Conservation (phyloP, 2,113 vertebrate species). For the Empidonax alnorum region DNA sequence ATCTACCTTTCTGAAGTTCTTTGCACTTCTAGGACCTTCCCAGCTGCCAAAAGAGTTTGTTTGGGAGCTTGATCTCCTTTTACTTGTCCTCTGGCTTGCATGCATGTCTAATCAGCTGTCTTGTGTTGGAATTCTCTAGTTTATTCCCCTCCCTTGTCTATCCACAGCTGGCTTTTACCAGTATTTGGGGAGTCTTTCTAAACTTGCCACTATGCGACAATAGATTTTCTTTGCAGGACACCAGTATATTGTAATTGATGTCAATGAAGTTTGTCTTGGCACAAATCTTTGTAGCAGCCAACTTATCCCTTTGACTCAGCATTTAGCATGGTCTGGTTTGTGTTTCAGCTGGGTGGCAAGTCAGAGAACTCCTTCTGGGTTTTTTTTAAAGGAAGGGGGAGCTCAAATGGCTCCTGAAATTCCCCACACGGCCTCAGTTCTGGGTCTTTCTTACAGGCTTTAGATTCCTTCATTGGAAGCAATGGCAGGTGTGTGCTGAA, state of each 20-base stretch:
- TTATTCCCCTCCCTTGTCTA: neutral
- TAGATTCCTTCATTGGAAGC: neutral
- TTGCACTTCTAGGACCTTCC: neutral
- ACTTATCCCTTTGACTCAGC: neutral
- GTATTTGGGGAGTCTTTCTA: neutral
- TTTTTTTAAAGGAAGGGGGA: neutral
- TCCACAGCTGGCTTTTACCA: neutral
- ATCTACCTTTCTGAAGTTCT: neutral
- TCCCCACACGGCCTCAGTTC: neutral
- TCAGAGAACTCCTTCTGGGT: neutral
- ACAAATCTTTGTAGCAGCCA: neutral
- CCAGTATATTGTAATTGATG: neutral
- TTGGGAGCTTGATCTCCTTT: neutral
- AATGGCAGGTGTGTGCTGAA: neutral
- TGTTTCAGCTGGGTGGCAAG: slow-evolving; percentile 1
- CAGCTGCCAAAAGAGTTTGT: neutral
- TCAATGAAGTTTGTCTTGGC: neutral
- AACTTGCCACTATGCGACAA: neutral
- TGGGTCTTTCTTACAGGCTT: neutral
- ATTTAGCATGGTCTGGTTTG: neutral
- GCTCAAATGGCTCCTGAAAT: neutral
- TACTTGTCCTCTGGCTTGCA: neutral
- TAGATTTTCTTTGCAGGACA: neutral
- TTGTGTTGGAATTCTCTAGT: neutral
- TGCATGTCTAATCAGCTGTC: neutral